phyloP scores from a whole-genome alignment of 2,113 vertebrate species.

The Lathamus discolor region DNA sequence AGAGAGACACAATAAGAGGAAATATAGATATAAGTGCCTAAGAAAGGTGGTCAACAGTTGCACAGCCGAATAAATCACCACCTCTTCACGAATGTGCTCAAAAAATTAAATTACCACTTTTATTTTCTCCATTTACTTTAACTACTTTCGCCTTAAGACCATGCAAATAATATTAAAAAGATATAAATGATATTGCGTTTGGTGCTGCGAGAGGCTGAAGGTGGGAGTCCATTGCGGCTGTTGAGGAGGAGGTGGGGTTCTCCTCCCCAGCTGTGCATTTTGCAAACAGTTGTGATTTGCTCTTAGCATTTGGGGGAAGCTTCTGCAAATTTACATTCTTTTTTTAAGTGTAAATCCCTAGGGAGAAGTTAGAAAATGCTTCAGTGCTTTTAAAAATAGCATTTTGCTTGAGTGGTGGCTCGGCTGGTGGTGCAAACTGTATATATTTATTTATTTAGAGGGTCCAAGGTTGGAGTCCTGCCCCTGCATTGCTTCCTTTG shows the following conservation, averaged over 20 bases:
- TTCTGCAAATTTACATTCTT: background rate
- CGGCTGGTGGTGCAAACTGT: rapidly evolving
- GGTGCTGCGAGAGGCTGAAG: background rate
- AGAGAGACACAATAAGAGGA: slow-evolving; percentile 35
- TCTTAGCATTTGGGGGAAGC: background rate
- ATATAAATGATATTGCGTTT: rapidly evolving
- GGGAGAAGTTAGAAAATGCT: slow-evolving; percentile 18
- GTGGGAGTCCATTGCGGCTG: background rate
- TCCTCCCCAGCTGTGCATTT: background rate
- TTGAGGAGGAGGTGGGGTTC: background rate
- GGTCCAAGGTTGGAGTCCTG: background rate
- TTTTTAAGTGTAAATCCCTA: background rate
- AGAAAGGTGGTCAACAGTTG: slow-evolving; percentile 43
- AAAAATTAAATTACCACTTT: background rate
- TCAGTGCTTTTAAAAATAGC: slow-evolving; percentile 31
- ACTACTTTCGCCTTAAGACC: background rate
- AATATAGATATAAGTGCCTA: slow-evolving; percentile 43
- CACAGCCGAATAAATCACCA: background rate
- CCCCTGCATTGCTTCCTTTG: rapidly evolving
- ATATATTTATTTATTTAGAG: background rate
- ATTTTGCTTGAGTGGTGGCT: background rate
- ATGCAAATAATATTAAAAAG: background rate
- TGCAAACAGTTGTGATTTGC: background rate
- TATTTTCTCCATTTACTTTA: background rate
- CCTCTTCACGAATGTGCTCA: background rate